Base-by-base conservation (phyloP, 2,888 invertebrate species). In the Hirtodrosophila trivittata region DNA sequence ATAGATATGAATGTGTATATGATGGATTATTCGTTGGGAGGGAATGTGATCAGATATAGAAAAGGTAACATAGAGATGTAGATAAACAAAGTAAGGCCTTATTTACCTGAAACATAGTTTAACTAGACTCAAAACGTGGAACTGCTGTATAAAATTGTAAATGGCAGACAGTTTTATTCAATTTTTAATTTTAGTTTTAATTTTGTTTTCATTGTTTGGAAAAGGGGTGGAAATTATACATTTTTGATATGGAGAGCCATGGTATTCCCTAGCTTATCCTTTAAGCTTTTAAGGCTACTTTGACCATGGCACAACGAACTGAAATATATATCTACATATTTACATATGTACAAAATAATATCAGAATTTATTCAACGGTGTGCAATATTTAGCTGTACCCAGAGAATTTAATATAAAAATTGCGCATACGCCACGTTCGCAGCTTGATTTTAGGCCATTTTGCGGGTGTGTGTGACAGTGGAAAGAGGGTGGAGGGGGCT, bases 381-480 rank as follows among this genome's bases (percentile, higher is more conserved):
- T 54, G 42, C 28, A 38, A 46, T 13, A 28, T 45, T 60, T 38
- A 18, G 8, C 1, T 28, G 10, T 28, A 32, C 2, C 3, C 18
- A 21, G 5, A 21, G 18, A 21, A 21, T 21, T 21, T 21, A 5
- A 3, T 21, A 21, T 21, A 45, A 39, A 30, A 52, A 41, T 66
- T 69, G 49, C 58, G 56, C 46, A 71, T 70, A 62, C 68, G 69
- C 69, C 66, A 55, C 46, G 73, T 49, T 47, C 18, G 60, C 35
- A 14, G 51, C 50, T 30, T 49, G 60, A 58, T 59, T 71, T 54
- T 37, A 33, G 35, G 55, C 21, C 28, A 42, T 10, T 35, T 25
- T 18, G 30, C n/a, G 18, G 3, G 12, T 47, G 39, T 0, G 21
- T 25, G 37, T 7, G n/a, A n/a, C n/a, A n/a, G n/a, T n/a, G 21